Base-by-base conservation (phyloP, 2,888 invertebrate genomes). In the Ligdia adustata region DNA sequence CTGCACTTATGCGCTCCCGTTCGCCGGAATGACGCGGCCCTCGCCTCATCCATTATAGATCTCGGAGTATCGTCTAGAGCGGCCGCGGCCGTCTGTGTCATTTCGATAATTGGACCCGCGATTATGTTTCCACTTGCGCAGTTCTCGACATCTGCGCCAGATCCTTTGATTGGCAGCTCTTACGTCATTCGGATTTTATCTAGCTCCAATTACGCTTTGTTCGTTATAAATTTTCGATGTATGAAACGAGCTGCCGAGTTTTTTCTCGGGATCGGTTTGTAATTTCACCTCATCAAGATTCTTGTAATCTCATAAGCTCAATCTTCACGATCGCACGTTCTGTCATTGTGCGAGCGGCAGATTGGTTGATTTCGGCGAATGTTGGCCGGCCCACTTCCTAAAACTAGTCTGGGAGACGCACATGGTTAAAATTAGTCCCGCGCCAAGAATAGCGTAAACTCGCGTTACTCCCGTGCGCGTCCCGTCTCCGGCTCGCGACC, bases 41-140 rank as follows among this genome's bases (percentile, higher is more conserved):
- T 73, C 75, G 79, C 74, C 85, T 90, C 88, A 88, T 89, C 87
- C 88, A 89, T 90, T 87, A 90, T 86, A 90, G 86, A 89, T 88
- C 78, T 82, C 72, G 74, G 79, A 80, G 78, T 80, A 81, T 75
- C 78, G 80, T 79, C 72, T 54, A 68, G 66, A 70, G 72, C 67
- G 69, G 65, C 75, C 54, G 48, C 70, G 22, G 7, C 22, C 22
- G 22, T 2, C 75, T 79, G 78, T 83, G 83, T 86, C 85, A 86
- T 88, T 86, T 86, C 85, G 82, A 87, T 90, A 90, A 90, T 89
- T 90, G 88, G 87, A 72, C 68, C 69, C 62, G 54, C 64, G 69
- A 71, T 69, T 74, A 69, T 72, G 69, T 75, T 70, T 74, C 76
- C 75, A 78, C 76, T 79, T 79, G 75, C 72, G 76, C 75, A 78